Percentiles rank a stretch among this genome's conserved stretches.
phyloP scores from a whole-genome alignment of 2,888 invertebrate genomes.

The Pterostichus madidus region DNA sequence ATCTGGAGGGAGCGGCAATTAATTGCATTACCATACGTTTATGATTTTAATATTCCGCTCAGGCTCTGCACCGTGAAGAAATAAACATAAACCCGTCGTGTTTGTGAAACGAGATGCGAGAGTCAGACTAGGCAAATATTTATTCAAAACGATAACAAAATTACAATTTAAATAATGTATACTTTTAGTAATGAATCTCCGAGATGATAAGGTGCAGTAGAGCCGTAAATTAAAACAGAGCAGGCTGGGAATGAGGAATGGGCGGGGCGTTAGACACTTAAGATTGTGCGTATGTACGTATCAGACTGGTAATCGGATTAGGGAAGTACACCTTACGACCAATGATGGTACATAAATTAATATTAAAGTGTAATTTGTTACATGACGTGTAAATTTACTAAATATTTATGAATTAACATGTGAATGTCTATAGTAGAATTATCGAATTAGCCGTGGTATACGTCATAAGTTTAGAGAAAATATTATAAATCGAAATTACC shows the following conservation, averaged over 20 bases:
- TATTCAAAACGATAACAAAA: slow-evolving; percentile 42
- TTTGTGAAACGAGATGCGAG: neutral
- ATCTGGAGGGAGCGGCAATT: slow-evolving; percentile 35
- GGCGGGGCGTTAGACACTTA: slow-evolving; percentile 23
- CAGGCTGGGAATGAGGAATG: neutral
- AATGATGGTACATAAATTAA: slow-evolving; percentile 41
- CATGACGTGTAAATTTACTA: too few relatives aligned
- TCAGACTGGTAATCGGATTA: slow-evolving; percentile 36
- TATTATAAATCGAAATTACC: too few relatives aligned
- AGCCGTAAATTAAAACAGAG: neutral
- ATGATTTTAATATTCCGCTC: slow-evolving; percentile 33
- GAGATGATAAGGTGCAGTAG: neutral
- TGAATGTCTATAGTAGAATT: too few relatives aligned
- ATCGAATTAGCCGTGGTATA: too few relatives aligned
- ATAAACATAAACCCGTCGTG: slow-evolving; percentile 2
- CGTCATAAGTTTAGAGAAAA: too few relatives aligned
- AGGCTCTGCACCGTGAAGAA: neutral
- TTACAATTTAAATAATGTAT: slow-evolving; percentile 40
- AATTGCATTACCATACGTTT: slow-evolving; percentile 44
- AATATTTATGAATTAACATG: too few relatives aligned
- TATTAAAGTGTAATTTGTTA: slow-evolving; percentile 21
- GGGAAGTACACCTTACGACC: neutral
- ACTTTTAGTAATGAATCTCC: slow-evolving; percentile 11
- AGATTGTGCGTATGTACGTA: slow-evolving; percentile 9
- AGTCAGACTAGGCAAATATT: slow-evolving; percentile 13